Conservation (phyloP, 2,113 vertebrate genomes). For the Centropus unirufus region DNA sequence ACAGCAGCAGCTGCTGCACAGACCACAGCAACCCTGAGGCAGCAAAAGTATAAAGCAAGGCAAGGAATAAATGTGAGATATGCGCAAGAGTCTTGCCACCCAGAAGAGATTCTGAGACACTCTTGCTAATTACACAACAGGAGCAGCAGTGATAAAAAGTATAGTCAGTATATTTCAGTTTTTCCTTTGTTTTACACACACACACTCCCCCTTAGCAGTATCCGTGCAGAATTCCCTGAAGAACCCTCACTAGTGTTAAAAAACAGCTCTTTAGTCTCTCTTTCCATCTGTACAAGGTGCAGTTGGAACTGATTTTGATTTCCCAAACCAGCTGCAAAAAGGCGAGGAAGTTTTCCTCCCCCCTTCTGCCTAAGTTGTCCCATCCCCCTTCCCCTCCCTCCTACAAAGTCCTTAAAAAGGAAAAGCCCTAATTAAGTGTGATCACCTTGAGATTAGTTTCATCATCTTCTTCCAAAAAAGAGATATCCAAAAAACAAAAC, state of each 20-base stretch:
- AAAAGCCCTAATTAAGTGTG: constrained; percentile 14
- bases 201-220: neutral
- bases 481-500: neutral
- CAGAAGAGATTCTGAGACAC: constrained; percentile 19
- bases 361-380: neutral
- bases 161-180: constrained; percentile 33
- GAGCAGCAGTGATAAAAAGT: constrained; percentile 47
- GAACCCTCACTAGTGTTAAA: constrained; percentile 78
- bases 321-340: neutral
- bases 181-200: constrained; percentile 32
- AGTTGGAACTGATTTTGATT: constrained; percentile 51
- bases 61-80: neutral
- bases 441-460: constrained; percentile 9
- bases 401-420: neutral
- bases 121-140: constrained; percentile 62
- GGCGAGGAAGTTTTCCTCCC: neutral
- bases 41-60: constrained; percentile 8
- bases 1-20: neutral
- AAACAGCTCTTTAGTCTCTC: constrained; percentile 41
- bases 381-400: neutral
- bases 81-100: neutral
- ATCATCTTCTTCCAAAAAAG: constrained; percentile 28
- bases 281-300: constrained; percentile 80
- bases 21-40: constrained; percentile 53
- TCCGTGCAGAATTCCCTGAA: neutral